Evolutionary conservation across 1,140 invertebrate species (phyloP).

Genomic region (Diabrotica virgifera): DNA sequence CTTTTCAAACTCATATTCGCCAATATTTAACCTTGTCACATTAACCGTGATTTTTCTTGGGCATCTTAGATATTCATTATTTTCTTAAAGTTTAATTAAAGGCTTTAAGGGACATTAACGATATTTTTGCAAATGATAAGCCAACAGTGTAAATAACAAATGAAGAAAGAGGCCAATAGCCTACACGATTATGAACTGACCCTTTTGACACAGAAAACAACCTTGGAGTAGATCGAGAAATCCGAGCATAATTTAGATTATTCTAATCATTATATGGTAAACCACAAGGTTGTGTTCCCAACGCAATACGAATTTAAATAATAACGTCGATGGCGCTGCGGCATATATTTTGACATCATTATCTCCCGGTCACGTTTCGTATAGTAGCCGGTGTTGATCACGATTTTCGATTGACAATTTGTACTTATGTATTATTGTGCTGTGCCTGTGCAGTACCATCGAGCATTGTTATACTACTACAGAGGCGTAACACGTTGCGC

Average conservation of each 20-base stretch:
- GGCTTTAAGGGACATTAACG: too few species aligned
- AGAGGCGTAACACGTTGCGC: neutral
- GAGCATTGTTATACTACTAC: neutral
- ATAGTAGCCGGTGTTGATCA: conserved; percentile 46
- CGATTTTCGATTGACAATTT: conserved; percentile 44
- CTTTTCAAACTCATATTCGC: too few species aligned
- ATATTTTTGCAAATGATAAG: too few species aligned
- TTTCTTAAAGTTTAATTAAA: too few species aligned
- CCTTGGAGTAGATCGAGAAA: conserved; percentile 1
- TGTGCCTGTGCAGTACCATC: conserved; percentile 5
- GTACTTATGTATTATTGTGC: conserved; percentile 20
- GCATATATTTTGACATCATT: conserved; percentile 46
- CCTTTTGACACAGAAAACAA: conserved; percentile 5
- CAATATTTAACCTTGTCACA: too few species aligned
- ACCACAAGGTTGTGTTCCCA: conserved; percentile 36
- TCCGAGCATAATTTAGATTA: conserved; percentile 20
- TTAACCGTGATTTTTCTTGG: too few species aligned
- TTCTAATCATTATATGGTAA: conserved; percentile 32
- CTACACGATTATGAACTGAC: conserved; percentile 3
- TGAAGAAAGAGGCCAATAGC: neutral
- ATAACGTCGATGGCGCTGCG: conserved; percentile 18
- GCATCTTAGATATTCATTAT: too few species aligned
- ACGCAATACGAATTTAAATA: conserved; percentile 38
- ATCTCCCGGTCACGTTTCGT: conserved; percentile 43
- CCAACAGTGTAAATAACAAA: too few species aligned